A percentile compares a stretch with the other conserved stretches of the same genome.
phyloP scores from a whole-genome alignment of 1,140 invertebrate species.

The Bombus waltoni region DNA sequence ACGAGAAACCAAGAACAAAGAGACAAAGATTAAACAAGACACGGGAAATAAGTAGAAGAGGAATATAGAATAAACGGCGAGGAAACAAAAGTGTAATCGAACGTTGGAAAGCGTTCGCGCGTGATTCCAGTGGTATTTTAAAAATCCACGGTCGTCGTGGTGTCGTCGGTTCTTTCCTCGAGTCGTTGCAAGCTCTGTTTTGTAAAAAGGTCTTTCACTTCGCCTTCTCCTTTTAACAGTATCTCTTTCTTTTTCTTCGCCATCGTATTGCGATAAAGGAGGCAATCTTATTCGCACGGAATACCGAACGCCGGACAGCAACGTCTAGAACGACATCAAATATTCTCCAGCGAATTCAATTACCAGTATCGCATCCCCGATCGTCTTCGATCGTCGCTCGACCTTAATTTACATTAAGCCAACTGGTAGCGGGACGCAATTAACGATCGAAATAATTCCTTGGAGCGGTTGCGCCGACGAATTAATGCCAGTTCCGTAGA shows the following conservation, averaged over 20 bases:
- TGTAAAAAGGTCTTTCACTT: not conserved
- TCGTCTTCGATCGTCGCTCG: slow-evolving; percentile 20
- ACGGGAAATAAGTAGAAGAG: not conserved
- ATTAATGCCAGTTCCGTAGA: not conserved
- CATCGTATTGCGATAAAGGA: not conserved
- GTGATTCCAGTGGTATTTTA: not conserved
- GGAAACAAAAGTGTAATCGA: not conserved
- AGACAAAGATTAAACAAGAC: not conserved
- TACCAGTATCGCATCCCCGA: slow-evolving; percentile 6
- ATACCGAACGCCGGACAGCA: not conserved
- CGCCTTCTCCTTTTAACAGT: not conserved
- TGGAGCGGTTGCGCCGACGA: not conserved
- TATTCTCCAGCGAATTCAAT: slow-evolving; percentile 14
- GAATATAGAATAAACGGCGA: not conserved
- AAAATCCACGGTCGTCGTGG: not conserved
- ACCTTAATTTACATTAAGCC: slow-evolving; percentile 38
- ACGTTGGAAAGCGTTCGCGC: not conserved
- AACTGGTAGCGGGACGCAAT: slow-evolving; percentile 3
- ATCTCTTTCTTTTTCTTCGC: not conserved
- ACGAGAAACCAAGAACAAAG: not conserved
- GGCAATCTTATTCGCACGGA: not conserved
- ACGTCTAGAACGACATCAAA: not conserved
- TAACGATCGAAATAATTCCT: slow-evolving; percentile 33
- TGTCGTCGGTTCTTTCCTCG: too few species aligned
- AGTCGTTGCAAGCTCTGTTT: not conserved